Percentiles rank a stretch among this genome's conserved stretches.
Conservation (phyloP, 2,113 vertebrate genomes). For the Albula glossodonta region DNA sequence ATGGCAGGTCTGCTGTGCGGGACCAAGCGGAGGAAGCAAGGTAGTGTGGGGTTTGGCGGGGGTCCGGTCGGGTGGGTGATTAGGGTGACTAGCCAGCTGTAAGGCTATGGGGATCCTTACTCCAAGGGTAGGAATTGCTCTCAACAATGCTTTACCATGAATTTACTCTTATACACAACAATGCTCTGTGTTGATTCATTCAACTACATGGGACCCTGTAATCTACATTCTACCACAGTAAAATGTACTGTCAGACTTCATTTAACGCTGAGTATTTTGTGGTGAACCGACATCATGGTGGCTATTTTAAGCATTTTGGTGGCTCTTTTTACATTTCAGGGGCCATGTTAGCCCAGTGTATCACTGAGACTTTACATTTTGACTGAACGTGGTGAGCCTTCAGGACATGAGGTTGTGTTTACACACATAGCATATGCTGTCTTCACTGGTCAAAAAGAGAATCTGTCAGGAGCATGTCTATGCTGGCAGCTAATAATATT, state of each 20-base stretch:
- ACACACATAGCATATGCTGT: neutral
- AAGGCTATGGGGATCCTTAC: neutral
- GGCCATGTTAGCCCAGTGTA: neutral
- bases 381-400: neutral
- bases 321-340: neutral
- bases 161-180: neutral
- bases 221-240: neutral
- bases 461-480: neutral
- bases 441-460: neutral
- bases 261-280: neutral
- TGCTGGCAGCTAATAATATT: neutral
- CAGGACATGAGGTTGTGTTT: neutral
- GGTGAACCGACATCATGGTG: neutral
- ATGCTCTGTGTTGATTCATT: neutral
- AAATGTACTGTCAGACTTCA: neutral
- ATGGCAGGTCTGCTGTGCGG: constrained; percentile 68
- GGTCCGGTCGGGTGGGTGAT: neutral
- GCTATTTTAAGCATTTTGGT: neutral
- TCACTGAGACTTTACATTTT: neutral
- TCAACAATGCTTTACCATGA: neutral
- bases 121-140: neutral
- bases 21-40: constrained; percentile 58
- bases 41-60: constrained; percentile 24
- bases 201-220: too few relatives aligned
- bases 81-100: neutral